Evolutionary conservation across 2,888 invertebrate species (phyloP).

Genomic region (Eulithis prunata): DNA sequence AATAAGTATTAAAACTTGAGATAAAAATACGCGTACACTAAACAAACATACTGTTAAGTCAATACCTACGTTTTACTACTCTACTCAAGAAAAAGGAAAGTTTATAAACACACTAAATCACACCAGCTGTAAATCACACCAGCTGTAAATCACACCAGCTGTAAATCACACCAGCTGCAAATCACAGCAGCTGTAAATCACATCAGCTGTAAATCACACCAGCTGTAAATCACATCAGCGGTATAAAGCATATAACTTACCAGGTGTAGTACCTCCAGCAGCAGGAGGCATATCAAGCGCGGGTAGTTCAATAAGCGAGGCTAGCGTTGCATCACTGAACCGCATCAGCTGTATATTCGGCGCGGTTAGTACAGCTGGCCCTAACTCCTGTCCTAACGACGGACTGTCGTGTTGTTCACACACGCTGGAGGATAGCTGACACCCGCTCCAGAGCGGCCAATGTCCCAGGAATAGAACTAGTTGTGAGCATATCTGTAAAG

Average conservation of each 20-base stretch:
- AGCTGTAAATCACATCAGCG: no score
- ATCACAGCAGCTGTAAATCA: no score
- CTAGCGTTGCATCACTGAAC: conserved; percentile 91
- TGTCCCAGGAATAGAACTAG: conserved; percentile 96
- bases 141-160: no score
- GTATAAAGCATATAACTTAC: conserved; percentile 32
- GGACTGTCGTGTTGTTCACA: conserved; percentile 95
- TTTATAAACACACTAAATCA: no score
- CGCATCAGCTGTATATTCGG: conserved; percentile 95
- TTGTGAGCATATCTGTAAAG: conserved; percentile 89
- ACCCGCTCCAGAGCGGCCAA: conserved; percentile 96
- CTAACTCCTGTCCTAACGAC: conserved; percentile 88
- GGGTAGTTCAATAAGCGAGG: conserved; percentile 95
- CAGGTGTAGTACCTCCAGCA: conserved; percentile 60
- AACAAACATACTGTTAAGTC: no score
- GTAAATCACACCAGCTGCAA: no score
- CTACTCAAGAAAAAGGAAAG: no score
- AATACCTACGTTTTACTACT: no score
- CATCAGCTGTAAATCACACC: no score
- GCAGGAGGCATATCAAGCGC: conserved; percentile 88
- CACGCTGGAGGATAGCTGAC: conserved; percentile 94
- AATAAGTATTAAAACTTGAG: no score
- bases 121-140: no score
- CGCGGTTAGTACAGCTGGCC: conserved; percentile 92
- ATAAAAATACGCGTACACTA: no score